These are phyloP conservation scores for Champsocephalus gunnari DNA, from an alignment of 2,797 vertebrate species.

Conservation along the genomic window DNA sequence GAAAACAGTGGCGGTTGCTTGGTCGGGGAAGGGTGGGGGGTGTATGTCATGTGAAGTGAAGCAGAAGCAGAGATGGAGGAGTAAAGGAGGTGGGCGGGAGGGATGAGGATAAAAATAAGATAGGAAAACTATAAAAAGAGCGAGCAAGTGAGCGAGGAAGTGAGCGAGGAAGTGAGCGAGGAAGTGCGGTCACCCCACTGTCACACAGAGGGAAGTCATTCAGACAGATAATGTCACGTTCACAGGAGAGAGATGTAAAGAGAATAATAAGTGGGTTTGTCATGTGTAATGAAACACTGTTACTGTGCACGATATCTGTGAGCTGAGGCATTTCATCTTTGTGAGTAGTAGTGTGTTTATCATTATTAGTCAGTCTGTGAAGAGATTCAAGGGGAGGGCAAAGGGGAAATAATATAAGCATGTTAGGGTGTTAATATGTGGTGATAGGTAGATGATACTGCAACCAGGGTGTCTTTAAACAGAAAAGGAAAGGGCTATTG, in stretches of 20 bases:
- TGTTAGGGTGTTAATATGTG: conserved; percentile 12
- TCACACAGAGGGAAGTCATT: conserved; percentile 49
- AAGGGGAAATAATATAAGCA: not conserved
- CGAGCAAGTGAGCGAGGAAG: conserved; percentile 11
- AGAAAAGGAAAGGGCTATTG: not conserved
- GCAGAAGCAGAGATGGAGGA: conserved; percentile 70
- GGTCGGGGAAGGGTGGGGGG: conserved; percentile 3
- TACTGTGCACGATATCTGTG: not conserved
- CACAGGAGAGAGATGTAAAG: conserved; percentile 25
- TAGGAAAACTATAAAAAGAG: conserved; percentile 46
- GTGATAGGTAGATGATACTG: not conserved
- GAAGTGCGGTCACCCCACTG: conserved; percentile 49
- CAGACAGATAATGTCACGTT: conserved; percentile 25
- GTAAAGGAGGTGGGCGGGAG: conserved; percentile 57
- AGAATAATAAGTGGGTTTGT: conserved; percentile 35
- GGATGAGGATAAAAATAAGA: conserved; percentile 56
- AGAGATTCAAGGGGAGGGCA: conserved; percentile 1
- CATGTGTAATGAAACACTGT: not conserved
- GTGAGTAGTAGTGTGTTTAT: conserved; percentile 1
- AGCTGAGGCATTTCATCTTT: not conserved
- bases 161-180: not conserved
- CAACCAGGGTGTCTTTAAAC: not conserved
- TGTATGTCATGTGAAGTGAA: conserved; percentile 68
- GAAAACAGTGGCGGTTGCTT: conserved; percentile 36
- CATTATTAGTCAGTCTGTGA: conserved; percentile 9